These are phyloP conservation scores for Calameuta filiformis DNA, from an alignment of 2,888 invertebrate species.

Conservation along the genomic window DNA sequence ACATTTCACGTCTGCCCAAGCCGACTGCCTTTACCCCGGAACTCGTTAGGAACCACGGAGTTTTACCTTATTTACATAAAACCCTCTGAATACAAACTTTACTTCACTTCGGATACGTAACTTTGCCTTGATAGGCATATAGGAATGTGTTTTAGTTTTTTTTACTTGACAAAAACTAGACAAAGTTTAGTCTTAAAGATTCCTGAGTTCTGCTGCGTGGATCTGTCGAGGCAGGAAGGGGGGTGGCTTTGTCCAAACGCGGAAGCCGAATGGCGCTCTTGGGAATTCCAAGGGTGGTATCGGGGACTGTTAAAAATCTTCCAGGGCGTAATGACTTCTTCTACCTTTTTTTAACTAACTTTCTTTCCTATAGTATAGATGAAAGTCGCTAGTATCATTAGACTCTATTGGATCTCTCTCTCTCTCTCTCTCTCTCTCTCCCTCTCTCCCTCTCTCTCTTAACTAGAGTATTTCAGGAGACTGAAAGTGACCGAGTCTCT, in stretches of 20 bases:
- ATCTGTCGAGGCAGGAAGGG: not conserved
- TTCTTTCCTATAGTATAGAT: not conserved
- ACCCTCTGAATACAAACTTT: not conserved
- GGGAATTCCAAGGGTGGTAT: not conserved
- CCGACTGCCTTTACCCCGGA: not conserved
- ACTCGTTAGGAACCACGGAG: not conserved
- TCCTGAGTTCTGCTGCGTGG: not conserved
- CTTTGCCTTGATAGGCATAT: no score
- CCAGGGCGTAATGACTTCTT: not conserved
- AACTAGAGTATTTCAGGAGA: no score
- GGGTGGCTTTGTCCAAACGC: not conserved
- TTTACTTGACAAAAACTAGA: not conserved
- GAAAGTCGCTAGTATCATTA: not conserved
- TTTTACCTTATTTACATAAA: not conserved
- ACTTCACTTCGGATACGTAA: not conserved
- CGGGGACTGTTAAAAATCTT: not conserved
- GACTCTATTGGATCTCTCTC: not conserved
- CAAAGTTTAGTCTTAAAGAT: not conserved
- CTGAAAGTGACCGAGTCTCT: no score
- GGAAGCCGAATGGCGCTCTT: not conserved
- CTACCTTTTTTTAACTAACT: not conserved
- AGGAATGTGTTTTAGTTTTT: not conserved
- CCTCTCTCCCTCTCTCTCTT: no score
- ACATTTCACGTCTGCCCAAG: slow-evolving; percentile 8
- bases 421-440: not conserved